Evolutionary conservation across 2,888 invertebrate species (phyloP).

Genomic region (Eurois occulta): DNA sequence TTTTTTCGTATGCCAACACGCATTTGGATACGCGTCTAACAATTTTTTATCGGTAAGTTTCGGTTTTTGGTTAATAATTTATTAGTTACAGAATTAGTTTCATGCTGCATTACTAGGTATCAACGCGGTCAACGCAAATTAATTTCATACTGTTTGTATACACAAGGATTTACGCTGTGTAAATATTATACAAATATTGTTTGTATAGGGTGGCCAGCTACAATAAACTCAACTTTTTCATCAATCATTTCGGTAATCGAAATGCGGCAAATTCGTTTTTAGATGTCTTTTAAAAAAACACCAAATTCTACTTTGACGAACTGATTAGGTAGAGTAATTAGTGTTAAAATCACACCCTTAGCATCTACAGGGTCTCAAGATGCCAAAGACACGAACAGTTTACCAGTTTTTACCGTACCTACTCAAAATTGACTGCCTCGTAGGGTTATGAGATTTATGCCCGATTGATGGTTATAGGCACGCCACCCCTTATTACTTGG

Average conservation of each 20-base stretch:
- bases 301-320: too few relatives aligned
- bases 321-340: too few relatives aligned
- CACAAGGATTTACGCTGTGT: background rate
- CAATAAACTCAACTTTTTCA: background rate
- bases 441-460: too few relatives aligned
- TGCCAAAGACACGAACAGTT: too few relatives aligned
- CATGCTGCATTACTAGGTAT: background rate
- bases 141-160: background rate
- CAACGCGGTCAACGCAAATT: background rate
- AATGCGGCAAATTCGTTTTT: background rate
- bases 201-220: background rate
- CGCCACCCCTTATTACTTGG: too few relatives aligned
- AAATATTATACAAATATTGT: constrained; percentile 1
- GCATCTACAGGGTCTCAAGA: too few relatives aligned
- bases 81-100: background rate
- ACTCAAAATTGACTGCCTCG: too few relatives aligned
- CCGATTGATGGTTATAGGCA: too few relatives aligned
- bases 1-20: constrained; percentile 72
- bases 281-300: too few relatives aligned
- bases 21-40: constrained; percentile 62
- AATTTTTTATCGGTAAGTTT: constrained; percentile 47
- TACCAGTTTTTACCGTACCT: too few relatives aligned
- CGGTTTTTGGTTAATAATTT: constrained; percentile 55
- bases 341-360: too few relatives aligned
- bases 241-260: background rate